These are phyloP conservation scores for Hippocampus comes DNA, from an alignment of 2,113 vertebrate genomes.

Conservation along the genomic window DNA sequence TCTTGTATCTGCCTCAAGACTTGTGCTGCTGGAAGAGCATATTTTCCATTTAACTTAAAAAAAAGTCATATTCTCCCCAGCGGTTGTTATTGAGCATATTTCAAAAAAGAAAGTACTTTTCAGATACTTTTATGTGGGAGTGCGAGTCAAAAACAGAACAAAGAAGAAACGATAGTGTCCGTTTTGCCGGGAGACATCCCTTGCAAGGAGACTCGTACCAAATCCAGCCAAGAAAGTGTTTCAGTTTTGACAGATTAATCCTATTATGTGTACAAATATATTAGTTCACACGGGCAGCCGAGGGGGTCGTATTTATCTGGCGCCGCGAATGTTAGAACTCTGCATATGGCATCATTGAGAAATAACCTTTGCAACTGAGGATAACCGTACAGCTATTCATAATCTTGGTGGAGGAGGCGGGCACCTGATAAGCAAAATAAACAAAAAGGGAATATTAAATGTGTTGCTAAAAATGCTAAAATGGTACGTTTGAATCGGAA, in stretches of 20 bases:
- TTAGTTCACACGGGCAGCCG: conserved; percentile 10
- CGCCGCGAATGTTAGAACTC: conserved; percentile 11
- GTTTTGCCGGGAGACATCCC: not conserved
- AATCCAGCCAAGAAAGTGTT: not conserved
- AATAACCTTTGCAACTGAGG: conserved; percentile 46
- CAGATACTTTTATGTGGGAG: conserved; percentile 3
- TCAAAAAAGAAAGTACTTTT: not conserved
- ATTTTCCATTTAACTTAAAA: conserved; percentile 17
- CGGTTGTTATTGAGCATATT: conserved; percentile 8
- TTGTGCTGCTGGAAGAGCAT: conserved; percentile 8
- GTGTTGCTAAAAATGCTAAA: not conserved
- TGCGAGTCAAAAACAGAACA: conserved; percentile 16
- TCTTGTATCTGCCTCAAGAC: not conserved
- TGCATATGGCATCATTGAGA: conserved; percentile 19
- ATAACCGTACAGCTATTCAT: conserved; percentile 50
- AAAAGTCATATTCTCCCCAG: not conserved
- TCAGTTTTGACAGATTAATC: conserved; percentile 4
- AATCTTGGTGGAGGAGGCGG: conserved; percentile 16
- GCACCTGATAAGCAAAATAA: not conserved
- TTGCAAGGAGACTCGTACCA: not conserved
- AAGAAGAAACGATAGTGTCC: conserved; percentile 11
- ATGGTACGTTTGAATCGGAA: not conserved
- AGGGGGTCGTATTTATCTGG: conserved; percentile 2
- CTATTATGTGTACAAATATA: conserved; percentile 4
- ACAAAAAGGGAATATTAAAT: not conserved